Evolutionary conservation across 2,888 invertebrate genomes (phyloP), one percentile per base, ranked within the genome.

Genomic region (Protonemura montana): DNA sequence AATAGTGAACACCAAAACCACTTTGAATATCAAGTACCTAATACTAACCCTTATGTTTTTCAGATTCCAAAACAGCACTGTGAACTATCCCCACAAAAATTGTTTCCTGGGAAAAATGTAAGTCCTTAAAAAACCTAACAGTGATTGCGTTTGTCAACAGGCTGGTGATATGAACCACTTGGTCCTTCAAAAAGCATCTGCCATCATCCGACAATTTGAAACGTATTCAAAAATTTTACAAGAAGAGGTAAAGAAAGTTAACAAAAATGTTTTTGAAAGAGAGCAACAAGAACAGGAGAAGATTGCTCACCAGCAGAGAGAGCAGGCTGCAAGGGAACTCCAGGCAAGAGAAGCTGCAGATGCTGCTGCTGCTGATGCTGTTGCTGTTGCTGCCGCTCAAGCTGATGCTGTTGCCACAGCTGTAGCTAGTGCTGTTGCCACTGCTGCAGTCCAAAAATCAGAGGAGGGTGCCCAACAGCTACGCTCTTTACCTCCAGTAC

Each of bases 101-200:
- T n/a, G n/a, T n/a, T n/a, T n/a, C n/a, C n/a, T n/a, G n/a, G n/a
- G n/a, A n/a, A n/a, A n/a, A n/a, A n/a, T n/a, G n/a, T n/a, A n/a
- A n/a, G n/a, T n/a, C n/a, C n/a, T n/a, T n/a, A n/a, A n/a, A n/a
- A n/a, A n/a, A n/a, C n/a, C n/a, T n/a, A n/a, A n/a, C n/a, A n/a
- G n/a, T n/a, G n/a, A n/a, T n/a, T n/a, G n/a, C n/a, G n/a, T n/a
- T n/a, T 13, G 59, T 81, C 87, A 88, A 25, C 87, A 91, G 91
- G 86, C 86, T 41, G 91, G 90, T 76, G 90, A 90, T 27, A 87
- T 91, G n/a, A 89, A 88, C 10, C 21, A 87, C 41, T 86, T 87
- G 27, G 91, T 91, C 88, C 87, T 91, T 1, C 88, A 89, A 82
- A 86, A 89, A 77, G 90, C 90, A n/a, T 89, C 90, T 87, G 87